These are phyloP conservation scores for Melieria omissa DNA, from an alignment of 2,888 invertebrate genomes.

Conservation along the genomic window DNA sequence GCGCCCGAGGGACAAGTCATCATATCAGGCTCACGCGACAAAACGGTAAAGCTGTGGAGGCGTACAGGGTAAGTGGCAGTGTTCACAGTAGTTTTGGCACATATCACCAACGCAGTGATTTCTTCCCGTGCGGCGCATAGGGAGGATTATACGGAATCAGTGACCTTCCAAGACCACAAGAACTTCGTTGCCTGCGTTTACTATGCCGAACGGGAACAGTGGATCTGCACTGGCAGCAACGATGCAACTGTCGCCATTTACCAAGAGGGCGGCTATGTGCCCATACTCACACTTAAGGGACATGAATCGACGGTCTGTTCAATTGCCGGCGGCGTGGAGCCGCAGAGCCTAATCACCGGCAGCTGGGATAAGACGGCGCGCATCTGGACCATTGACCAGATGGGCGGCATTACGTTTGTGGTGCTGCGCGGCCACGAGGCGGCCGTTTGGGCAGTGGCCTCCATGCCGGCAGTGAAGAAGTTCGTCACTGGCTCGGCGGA, in stretches of 20 bases:
- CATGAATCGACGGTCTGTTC: conserved; percentile 72
- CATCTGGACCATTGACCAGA: conserved; percentile 77
- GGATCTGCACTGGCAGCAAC: conserved; percentile 90
- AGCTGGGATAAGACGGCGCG: conserved; percentile 94
- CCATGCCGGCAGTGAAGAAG: conserved; percentile 61
- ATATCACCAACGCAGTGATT: not conserved
- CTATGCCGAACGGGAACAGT: conserved; percentile 78
- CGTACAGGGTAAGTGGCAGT: conserved; percentile 71
- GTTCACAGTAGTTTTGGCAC: not conserved
- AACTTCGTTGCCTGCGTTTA: conserved; percentile 88
- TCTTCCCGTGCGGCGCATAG: conserved; percentile 63
- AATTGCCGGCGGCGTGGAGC: conserved; percentile 66
- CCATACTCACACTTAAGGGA: conserved; percentile 78
- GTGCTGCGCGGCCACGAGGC: conserved; percentile 79
- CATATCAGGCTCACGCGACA: conserved; percentile 89
- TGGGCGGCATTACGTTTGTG: conserved; percentile 69
- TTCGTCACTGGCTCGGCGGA: conserved; percentile 91
- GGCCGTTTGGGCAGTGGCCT: conserved; percentile 87
- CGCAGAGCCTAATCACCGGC: conserved; percentile 78
- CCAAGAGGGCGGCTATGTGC: conserved; percentile 75
- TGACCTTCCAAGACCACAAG: conserved; percentile 81
- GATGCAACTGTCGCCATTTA: conserved; percentile 87
- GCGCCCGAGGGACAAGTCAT: conserved; percentile 75
- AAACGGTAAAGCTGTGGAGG: conserved; percentile 87
- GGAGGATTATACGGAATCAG: conserved; percentile 73